Conservation (phyloP, 2,888 invertebrate genomes). For the Coremacera marginata region DNA sequence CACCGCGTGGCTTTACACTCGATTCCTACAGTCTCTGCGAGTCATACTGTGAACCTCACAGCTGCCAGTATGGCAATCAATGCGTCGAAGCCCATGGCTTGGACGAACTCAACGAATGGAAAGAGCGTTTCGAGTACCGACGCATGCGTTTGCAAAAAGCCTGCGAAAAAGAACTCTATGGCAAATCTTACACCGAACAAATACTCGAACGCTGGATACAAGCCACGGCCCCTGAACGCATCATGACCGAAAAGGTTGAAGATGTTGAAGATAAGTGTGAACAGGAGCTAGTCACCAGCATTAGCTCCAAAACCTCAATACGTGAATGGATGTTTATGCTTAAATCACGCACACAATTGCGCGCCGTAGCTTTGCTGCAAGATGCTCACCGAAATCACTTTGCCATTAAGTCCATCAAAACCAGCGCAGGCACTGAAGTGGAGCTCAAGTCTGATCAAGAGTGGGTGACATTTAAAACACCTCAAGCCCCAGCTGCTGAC, state of each 20-base stretch:
- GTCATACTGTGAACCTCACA: constrained; percentile 72
- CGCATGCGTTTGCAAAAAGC: constrained; percentile 75
- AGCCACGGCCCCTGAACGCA: constrained; percentile 74
- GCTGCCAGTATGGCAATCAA: constrained; percentile 78
- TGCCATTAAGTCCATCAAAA: constrained; percentile 71
- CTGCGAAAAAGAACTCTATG: constrained; percentile 78
- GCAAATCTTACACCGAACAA: constrained; percentile 74
- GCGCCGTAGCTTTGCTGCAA: constrained; percentile 77
- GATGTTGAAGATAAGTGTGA: constrained; percentile 73
- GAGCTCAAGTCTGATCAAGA: constrained; percentile 72
- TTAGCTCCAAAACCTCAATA: constrained; percentile 74
- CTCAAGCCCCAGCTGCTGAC: constrained; percentile 39
- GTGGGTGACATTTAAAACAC: constrained; percentile 67
- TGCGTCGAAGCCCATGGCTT: constrained; percentile 82
- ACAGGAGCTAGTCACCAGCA: constrained; percentile 74
- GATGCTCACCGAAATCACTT: constrained; percentile 79
- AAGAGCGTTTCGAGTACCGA: constrained; percentile 77
- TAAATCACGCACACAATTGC: constrained; percentile 71
- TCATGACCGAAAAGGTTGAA: constrained; percentile 75
- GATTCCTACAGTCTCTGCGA: constrained; percentile 77
- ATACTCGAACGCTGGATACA: constrained; percentile 76
- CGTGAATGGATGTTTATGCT: constrained; percentile 75
- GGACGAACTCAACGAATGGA: constrained; percentile 81
- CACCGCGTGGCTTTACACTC: constrained; percentile 76
- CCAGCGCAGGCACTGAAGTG: constrained; percentile 58